A percentile compares a stretch with the other conserved stretches of the same genome.
Conservation (phyloP, 2,113 vertebrate species). For the Damaliscus lunatus region DNA sequence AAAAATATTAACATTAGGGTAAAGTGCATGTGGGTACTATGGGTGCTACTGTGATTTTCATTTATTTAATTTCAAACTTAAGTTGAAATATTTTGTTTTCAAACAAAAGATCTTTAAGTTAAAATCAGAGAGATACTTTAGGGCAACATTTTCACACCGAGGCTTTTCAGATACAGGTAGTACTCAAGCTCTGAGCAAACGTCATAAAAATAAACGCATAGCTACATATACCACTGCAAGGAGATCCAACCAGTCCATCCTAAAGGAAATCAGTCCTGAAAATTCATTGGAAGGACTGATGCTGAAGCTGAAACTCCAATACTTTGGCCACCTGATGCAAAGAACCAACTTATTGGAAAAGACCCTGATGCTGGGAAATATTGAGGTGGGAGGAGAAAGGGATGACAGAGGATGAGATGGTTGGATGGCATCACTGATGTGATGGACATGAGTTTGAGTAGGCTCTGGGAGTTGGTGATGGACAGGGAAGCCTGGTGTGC, state of each 20-base stretch:
- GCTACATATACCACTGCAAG: background rate
- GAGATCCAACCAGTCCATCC: background rate
- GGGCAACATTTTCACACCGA: background rate
- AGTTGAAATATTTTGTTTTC: background rate
- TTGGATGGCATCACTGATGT: background rate
- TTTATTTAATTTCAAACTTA: background rate
- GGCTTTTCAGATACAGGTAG: background rate
- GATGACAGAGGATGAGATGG: background rate
- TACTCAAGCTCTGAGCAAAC: background rate
- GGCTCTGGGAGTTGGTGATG: background rate
- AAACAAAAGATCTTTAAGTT: background rate
- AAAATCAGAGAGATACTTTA: background rate
- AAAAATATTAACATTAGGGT: background rate
- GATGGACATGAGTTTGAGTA: background rate
- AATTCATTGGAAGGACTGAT: background rate
- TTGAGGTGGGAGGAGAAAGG: background rate
- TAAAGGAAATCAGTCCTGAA: background rate
- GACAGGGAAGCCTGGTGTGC: background rate
- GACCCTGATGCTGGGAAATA: background rate
- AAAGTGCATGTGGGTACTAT: background rate
- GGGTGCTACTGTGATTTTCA: background rate
- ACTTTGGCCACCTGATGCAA: background rate
- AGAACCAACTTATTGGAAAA: background rate
- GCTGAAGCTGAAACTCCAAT: background rate
- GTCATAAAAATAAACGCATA: background rate